A percentile compares a stretch with the other conserved stretches of the same genome.
Evolutionary conservation across 2,797 vertebrate genomes (phyloP).

Genomic region (Chelmon rostratus): DNA sequence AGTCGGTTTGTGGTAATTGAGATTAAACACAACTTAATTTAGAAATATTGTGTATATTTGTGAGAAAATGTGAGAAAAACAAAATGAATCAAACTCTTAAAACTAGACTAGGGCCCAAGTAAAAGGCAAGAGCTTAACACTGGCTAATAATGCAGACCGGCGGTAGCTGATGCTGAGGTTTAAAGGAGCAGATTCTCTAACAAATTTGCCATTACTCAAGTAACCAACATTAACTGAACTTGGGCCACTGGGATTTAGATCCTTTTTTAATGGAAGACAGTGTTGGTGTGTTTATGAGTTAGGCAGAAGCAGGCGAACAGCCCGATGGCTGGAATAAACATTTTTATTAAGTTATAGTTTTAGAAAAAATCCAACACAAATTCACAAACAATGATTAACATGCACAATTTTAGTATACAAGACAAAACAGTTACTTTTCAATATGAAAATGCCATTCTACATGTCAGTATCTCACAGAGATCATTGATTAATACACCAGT

Average conservation of each 20-base stretch:
- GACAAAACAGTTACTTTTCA: conserved; percentile 95
- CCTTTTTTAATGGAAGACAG: not conserved
- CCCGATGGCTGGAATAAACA: conserved; percentile 74
- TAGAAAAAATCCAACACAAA: conserved; percentile 89
- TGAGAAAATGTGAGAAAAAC: not conserved
- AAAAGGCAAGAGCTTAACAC: not conserved
- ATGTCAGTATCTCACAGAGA: conserved; percentile 95
- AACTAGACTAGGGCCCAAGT: not conserved
- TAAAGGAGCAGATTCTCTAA: not conserved
- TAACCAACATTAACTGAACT: not conserved
- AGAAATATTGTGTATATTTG: too few relatives aligned
- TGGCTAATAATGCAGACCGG: not conserved
- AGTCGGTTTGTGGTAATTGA: not conserved
- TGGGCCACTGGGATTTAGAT: not conserved
- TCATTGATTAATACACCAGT: conserved; percentile 90
- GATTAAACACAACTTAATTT: not conserved
- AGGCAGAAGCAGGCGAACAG: conserved; percentile 4
- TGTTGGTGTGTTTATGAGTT: not conserved
- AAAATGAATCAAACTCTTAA: not conserved
- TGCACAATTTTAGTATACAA: conserved; percentile 91
- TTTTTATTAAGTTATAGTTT: conserved; percentile 89
- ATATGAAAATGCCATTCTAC: conserved; percentile 94
- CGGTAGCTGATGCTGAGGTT: not conserved
- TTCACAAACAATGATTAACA: conserved; percentile 88
- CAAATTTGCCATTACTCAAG: not conserved